Evolutionary conservation across 2,113 vertebrate genomes (phyloP).

Genomic region (Pelecanus crispus): DNA sequence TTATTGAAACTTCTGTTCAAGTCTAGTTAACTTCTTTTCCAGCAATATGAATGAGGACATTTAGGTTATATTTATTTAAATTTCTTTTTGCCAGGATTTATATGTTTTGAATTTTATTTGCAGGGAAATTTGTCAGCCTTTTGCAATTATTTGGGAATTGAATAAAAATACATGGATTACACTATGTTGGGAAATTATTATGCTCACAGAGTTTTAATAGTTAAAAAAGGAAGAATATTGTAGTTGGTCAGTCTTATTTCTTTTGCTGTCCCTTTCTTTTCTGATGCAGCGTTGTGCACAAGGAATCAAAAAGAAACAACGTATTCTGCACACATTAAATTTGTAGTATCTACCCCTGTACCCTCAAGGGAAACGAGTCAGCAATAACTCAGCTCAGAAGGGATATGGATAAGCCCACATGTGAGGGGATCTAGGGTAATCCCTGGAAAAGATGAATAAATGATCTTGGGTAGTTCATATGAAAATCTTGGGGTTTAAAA

Average conservation of each 20-base stretch:
- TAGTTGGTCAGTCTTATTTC: background rate
- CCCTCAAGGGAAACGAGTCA: background rate
- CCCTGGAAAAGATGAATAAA: background rate
- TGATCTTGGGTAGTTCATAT: accelerated
- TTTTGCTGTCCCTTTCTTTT: background rate
- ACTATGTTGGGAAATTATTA: background rate
- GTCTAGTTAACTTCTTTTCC: background rate
- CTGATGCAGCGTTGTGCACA: background rate
- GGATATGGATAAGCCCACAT: background rate
- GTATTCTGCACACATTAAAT: background rate
- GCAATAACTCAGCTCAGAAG: background rate
- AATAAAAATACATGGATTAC: background rate
- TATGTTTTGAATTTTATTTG: background rate
- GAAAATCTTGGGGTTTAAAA: background rate
- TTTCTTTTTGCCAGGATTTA: background rate
- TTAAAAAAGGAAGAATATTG: background rate
- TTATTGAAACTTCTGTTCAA: background rate
- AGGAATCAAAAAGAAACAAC: background rate
- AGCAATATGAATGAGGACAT: background rate
- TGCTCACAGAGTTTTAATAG: background rate
- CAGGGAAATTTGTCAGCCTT: background rate
- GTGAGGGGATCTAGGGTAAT: background rate
- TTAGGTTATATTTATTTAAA: background rate
- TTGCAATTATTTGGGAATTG: background rate
- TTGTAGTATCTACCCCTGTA: background rate